Percentiles rank a stretch among this genome's conserved stretches.
These are phyloP conservation scores for Gasterosteus aculeatus DNA, from an alignment of 2,113 vertebrate species.

Conservation along the genomic window DNA sequence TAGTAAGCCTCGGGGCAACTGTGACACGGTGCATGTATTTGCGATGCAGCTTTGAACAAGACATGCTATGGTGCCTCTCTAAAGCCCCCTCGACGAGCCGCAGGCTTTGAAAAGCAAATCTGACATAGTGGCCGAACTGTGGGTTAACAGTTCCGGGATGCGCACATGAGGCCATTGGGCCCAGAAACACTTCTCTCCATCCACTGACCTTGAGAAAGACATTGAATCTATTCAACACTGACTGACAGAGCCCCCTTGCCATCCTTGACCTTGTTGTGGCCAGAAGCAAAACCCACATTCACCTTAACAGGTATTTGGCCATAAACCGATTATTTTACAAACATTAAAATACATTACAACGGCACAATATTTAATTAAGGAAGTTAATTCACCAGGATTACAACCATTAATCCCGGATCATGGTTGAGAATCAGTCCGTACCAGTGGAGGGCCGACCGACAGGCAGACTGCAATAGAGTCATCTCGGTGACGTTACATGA, in stretches of 20 bases:
- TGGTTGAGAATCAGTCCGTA: neutral
- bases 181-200: neutral
- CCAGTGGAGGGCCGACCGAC: no score
- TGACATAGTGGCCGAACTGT: neutral
- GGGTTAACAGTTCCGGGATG: neutral
- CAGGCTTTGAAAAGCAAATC: neutral
- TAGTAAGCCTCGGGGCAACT: conserved; percentile 17
- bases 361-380: neutral
- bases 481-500: neutral
- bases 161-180: no score
- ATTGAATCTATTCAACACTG: neutral
- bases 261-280: neutral
- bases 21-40: conserved; percentile 26
- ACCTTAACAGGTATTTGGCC: neutral
- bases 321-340: neutral
- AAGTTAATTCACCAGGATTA: neutral
- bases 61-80: neutral
- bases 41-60: conserved; percentile 8
- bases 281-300: neutral
- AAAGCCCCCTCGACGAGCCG: neutral
- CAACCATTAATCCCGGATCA: neutral
- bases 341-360: neutral
- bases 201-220: neutral
- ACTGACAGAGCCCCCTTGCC: neutral
- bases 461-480: neutral